These are phyloP conservation scores for Cheirogaleus major DNA, from an alignment of 2,797 vertebrate species.

Conservation along the genomic window DNA sequence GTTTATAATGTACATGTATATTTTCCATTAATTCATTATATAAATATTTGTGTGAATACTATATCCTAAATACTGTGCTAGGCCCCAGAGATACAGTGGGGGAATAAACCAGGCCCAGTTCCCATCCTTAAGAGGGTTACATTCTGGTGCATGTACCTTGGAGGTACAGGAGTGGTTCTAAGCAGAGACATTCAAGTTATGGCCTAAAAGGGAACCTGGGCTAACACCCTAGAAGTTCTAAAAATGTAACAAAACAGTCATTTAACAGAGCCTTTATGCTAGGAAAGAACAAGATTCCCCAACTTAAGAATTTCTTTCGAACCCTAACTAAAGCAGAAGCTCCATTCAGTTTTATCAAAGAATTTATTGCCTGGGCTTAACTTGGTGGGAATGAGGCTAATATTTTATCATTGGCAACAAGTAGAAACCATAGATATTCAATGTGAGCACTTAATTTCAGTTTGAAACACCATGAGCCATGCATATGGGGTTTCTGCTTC, in stretches of 20 bases:
- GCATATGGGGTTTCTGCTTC: background rate
- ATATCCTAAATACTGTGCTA: background rate
- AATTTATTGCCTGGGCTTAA: conserved; percentile 31
- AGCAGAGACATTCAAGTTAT: background rate
- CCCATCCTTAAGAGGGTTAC: background rate
- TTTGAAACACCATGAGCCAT: background rate
- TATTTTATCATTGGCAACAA: background rate
- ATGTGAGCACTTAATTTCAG: background rate
- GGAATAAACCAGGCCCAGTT: background rate
- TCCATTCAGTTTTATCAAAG: background rate
- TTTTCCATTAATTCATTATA: background rate
- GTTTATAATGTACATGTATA: background rate
- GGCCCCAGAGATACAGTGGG: background rate
- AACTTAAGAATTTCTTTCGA: background rate
- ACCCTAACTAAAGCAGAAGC: background rate
- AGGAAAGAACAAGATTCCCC: background rate
- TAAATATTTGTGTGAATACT: background rate
- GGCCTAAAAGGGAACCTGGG: background rate
- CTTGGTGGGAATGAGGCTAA: conserved; percentile 31
- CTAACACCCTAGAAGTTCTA: background rate
- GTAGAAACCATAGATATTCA: background rate
- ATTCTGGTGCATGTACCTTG: background rate
- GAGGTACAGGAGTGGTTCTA: background rate
- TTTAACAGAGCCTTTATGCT: background rate
- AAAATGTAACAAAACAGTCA: background rate